Evolutionary conservation across 2,797 vertebrate genomes (phyloP), one percentile per base, ranked within the genome.

Genomic region (Pangasius mekongensis): DNA sequence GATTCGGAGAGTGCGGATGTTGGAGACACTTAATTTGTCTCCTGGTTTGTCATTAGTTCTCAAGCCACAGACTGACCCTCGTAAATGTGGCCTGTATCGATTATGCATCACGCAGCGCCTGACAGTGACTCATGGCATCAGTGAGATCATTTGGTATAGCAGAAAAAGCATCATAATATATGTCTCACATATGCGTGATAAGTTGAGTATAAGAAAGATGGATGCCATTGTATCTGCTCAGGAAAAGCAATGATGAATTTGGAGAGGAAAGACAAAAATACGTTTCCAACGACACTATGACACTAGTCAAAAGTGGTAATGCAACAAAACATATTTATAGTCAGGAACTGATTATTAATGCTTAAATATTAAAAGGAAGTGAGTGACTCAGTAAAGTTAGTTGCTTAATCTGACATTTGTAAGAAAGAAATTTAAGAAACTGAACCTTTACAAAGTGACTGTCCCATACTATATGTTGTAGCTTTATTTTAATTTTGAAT

Each of bases 1-100:
- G 84, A 85, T 83, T 84, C 86, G 22, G 89, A 92, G 92, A 92
- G 91, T 90, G 91, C 92, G 64, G 80, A 89, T 87, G 89, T 92
- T 91, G 93, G 91, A 91, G 94, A 93, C 92, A 91, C 92, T 94
- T 95, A 91, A 95, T 96, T 95, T 94, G 92, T 96, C 94, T 95
- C 93, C 86, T 54, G 87, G 89, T 93, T 93, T 93, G 92, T 95
- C 94, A 93, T 95, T 95, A 94, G 92, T 89, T 84, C 92, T 76
- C 83, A 78, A 90, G 91, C 92, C 91, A 91, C 47, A 30, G 90
- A 90, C 89, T 92, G 90, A 93, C 93, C 91, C 89, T 73, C 89
- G 49, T 43, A 83, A 89, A 92, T 92, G 91, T 89, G 91, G 78
- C 87, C 90, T 33, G 58, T 91, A 96, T 96, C 60, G 94, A 96